Evolutionary conservation across 2,888 invertebrate species (phyloP).

Genomic region (Luffia ferchaultella): DNA sequence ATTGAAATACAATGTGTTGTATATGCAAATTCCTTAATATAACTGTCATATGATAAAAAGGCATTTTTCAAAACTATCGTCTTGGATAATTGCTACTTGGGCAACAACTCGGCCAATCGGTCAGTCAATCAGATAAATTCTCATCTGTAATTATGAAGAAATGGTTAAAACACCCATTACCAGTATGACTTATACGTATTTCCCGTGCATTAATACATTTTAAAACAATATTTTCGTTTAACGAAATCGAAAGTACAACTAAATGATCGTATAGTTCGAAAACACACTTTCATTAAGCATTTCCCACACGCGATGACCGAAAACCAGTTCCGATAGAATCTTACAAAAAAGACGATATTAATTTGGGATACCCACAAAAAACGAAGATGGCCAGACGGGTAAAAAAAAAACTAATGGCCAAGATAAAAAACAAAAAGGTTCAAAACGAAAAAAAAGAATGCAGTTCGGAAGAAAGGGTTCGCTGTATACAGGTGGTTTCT

Average conservation of each 20-base stretch:
- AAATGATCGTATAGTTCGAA: too few species aligned
- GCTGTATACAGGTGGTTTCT: conserved; percentile 38
- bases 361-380: conserved; percentile 64
- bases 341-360: conserved; percentile 56
- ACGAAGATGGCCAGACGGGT: conserved; percentile 46
- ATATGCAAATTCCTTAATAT: too few species aligned
- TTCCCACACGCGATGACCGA: conserved; percentile 38
- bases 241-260: conserved; percentile 18
- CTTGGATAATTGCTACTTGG: too few species aligned
- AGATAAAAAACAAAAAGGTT: conserved; percentile 24
- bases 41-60: too few species aligned
- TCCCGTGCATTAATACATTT: too few species aligned
- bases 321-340: conserved; percentile 48
- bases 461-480: conserved; percentile 48
- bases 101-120: too few species aligned
- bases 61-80: too few species aligned
- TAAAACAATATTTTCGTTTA: conserved; percentile 5
- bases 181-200: too few species aligned
- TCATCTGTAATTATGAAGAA: too few species aligned
- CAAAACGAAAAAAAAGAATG: conserved; percentile 36
- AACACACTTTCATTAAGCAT: conserved; percentile 54
- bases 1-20: too few species aligned
- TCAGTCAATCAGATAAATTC: too few species aligned
- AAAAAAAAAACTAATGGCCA: conserved; percentile 65
- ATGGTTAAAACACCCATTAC: too few species aligned